Percentiles rank a stretch among this genome's conserved stretches.
phyloP scores from a whole-genome alignment of 2,888 invertebrate species.

The Lycocerus yunnanus region DNA sequence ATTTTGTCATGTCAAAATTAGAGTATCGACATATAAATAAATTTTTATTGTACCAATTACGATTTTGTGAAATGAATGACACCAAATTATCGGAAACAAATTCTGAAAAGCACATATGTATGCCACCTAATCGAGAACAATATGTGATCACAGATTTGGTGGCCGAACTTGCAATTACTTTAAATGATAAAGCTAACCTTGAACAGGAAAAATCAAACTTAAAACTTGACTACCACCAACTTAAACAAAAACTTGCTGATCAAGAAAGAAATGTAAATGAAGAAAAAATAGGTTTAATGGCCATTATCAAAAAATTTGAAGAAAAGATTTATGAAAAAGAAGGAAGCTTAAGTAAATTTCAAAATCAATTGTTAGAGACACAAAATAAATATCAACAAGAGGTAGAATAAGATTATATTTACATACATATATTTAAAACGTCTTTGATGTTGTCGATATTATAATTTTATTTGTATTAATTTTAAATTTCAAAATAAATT shows the following conservation, averaged over 20 bases:
- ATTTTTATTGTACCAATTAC: not conserved
- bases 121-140: slow-evolving; percentile 6
- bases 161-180: slow-evolving; percentile 28
- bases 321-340: slow-evolving; percentile 18
- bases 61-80: not conserved
- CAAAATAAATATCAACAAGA: slow-evolving; percentile 20
- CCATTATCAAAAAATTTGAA: slow-evolving; percentile 17
- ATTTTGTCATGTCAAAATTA: not conserved
- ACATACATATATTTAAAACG: too few relatives aligned
- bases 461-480: too few relatives aligned
- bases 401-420: slow-evolving; percentile 7
- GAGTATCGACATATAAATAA: not conserved
- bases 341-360: slow-evolving; percentile 10
- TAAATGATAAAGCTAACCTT: slow-evolving; percentile 33
- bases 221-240: slow-evolving; percentile 13
- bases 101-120: not conserved
- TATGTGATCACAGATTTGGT: slow-evolving; percentile 30
- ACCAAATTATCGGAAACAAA: not conserved
- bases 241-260: slow-evolving; percentile 2
- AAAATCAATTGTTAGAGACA: slow-evolving; percentile 20
- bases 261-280: slow-evolving; percentile 4
- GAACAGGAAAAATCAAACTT: slow-evolving; percentile 25
- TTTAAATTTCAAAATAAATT: not conserved
- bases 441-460: too few relatives aligned
- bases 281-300: slow-evolving; percentile 8